A percentile compares a stretch with the other conserved stretches of the same genome.
These are phyloP conservation scores for Ptychochromis oligacanthus DNA, from an alignment of 2,113 vertebrate species.

Conservation along the genomic window DNA sequence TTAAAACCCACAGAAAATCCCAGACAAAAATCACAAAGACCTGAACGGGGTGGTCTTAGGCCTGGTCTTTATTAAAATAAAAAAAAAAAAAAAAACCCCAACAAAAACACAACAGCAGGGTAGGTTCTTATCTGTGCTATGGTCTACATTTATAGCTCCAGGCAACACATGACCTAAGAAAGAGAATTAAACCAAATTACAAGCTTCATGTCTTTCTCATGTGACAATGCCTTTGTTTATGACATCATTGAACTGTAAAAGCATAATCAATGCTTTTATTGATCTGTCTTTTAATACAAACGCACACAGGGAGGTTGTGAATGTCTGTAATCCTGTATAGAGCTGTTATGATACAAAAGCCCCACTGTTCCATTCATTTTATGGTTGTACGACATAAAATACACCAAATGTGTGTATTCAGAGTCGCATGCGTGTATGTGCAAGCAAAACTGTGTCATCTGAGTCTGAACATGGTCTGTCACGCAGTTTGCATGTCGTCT, in stretches of 20 bases:
- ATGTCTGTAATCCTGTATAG: not conserved
- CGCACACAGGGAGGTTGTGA: not conserved
- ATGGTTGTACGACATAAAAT: not conserved
- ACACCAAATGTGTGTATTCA: not conserved
- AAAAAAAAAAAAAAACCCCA: not conserved
- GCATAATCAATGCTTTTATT: not conserved
- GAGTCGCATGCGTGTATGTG: not conserved
- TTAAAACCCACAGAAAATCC: not conserved
- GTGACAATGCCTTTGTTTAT: not conserved
- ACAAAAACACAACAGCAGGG: not conserved
- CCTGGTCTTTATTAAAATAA: not conserved
- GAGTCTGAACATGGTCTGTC: not conserved
- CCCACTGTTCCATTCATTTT: not conserved
- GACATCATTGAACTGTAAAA: not conserved
- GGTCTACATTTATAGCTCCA: conserved; percentile 14
- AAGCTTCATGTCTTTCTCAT: not conserved
- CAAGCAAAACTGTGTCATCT: not conserved
- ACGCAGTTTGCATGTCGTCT: not conserved
- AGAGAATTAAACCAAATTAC: not conserved
- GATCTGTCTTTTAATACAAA: not conserved
- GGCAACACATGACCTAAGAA: not conserved
- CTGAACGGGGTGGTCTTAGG: not conserved
- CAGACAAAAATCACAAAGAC: not conserved
- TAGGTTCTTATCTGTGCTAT: not conserved
- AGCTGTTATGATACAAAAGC: not conserved